Evolutionary conservation across 2,888 invertebrate genomes (phyloP).

Genomic region (Leucophenga maculata): DNA sequence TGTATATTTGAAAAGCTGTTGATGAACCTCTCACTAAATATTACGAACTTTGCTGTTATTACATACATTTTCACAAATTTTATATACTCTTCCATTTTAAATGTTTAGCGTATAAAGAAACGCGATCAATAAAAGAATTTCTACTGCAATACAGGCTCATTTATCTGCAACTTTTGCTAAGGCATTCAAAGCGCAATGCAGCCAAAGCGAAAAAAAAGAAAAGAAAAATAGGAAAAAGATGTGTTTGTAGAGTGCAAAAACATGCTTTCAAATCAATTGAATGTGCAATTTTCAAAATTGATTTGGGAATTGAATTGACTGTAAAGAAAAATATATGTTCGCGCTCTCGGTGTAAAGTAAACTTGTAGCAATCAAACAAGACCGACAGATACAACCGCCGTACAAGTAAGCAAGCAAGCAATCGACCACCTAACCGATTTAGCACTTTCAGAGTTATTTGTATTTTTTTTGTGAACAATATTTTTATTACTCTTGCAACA

Average conservation of each 20-base stretch:
- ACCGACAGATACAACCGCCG: neutral
- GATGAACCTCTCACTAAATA: too few species aligned
- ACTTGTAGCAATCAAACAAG: neutral
- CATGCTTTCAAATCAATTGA: conserved; percentile 53
- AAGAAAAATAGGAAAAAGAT: neutral
- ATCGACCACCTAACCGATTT: too few species aligned
- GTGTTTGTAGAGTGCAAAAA: conserved; percentile 15
- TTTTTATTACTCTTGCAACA: too few species aligned
- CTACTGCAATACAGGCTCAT: conserved; percentile 25
- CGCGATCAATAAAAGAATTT: conserved; percentile 12
- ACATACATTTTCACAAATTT: too few species aligned
- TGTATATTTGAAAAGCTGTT: too few species aligned
- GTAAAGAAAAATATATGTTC: conserved; percentile 1
- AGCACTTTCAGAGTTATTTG: too few species aligned
- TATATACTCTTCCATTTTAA: too few species aligned
- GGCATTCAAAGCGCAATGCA: conserved; percentile 20
- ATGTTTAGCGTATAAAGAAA: neutral
- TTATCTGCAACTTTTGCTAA: conserved; percentile 25
- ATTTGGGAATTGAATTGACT: conserved; percentile 41
- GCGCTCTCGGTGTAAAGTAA: neutral
- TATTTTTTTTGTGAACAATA: too few species aligned
- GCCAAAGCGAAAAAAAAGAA: conserved; percentile 8
- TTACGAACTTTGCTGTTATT: too few species aligned
- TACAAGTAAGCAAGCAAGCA: too few species aligned
- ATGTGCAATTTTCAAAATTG: conserved; percentile 61